Conservation (phyloP, 2,113 vertebrate genomes). For the Herpetotheres cachinnans region DNA sequence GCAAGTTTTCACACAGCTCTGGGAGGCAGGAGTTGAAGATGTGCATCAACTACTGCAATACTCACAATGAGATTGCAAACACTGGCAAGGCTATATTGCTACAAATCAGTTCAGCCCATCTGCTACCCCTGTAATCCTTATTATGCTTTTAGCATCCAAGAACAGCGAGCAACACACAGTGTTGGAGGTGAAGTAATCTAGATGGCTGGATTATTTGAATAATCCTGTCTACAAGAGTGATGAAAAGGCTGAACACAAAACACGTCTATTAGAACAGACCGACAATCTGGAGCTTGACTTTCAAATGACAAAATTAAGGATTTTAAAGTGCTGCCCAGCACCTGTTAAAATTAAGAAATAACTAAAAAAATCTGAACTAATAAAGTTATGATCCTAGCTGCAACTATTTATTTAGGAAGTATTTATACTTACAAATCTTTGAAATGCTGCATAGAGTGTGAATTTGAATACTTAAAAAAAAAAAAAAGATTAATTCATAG, state of each 20-base stretch:
- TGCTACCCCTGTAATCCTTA: constrained; percentile 4
- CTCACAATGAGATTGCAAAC: neutral
- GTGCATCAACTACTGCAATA: neutral
- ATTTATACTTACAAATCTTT: neutral
- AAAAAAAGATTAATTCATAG: neutral
- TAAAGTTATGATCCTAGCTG: neutral
- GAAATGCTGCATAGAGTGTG: neutral
- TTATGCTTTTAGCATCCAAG: constrained; percentile 3
- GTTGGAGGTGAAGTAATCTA: constrained; percentile 10
- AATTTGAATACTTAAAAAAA: neutral
- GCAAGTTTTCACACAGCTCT: neutral
- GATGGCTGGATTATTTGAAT: constrained; percentile 27
- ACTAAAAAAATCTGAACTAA: neutral
- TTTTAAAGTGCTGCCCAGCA: neutral
- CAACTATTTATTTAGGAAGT: neutral
- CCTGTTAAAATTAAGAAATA: neutral
- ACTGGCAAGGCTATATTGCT: neutral
- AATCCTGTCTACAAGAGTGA: constrained; percentile 29
- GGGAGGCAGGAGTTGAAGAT: neutral
- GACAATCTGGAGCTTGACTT: neutral
- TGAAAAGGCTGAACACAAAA: constrained; percentile 50
- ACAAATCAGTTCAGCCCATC: constrained; percentile 4
- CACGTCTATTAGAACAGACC: neutral
- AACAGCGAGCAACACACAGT: neutral
- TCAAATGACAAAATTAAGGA: neutral